Conservation (phyloP, 1,140 invertebrate genomes). For the Bombus breviceps region DNA sequence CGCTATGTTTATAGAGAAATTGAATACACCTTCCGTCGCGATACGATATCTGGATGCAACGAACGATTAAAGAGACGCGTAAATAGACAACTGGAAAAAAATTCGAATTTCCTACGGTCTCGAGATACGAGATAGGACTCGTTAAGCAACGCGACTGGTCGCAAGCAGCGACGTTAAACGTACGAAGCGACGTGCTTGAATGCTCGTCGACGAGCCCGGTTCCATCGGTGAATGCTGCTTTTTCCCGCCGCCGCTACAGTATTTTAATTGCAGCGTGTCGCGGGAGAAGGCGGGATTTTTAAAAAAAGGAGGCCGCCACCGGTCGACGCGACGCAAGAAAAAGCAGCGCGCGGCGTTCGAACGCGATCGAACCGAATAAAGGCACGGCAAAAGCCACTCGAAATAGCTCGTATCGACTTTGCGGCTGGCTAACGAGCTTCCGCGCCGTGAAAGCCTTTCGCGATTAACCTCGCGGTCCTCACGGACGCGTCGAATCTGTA, state of each 20-base stretch:
- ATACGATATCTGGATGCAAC: too few relatives aligned
- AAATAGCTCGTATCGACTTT: conserved; percentile 24
- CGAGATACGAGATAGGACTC: too few relatives aligned
- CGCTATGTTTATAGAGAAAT: too few relatives aligned
- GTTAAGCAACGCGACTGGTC: not conserved
- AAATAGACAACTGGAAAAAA: too few relatives aligned
- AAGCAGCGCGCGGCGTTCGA: conserved; percentile 11
- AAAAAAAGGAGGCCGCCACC: not conserved
- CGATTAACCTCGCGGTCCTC: conserved; percentile 20
- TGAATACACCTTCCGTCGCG: too few relatives aligned
- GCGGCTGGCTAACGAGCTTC: conserved; percentile 32
- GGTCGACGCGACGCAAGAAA: conserved; percentile 28
- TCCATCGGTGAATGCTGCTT: not conserved
- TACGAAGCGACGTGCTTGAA: not conserved
- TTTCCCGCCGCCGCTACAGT: conserved; percentile 16
- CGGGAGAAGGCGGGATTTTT: conserved; percentile 23
- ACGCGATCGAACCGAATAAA: conserved; percentile 52
- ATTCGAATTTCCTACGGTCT: too few relatives aligned
- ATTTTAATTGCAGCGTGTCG: conserved; percentile 65
- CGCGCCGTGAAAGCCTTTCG: conserved; percentile 24
- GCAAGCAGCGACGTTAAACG: not conserved
- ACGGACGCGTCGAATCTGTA: conserved; percentile 21
- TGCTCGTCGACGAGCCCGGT: not conserved
- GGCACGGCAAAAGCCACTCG: conserved; percentile 33
- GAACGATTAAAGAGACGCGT: too few relatives aligned